These are phyloP conservation scores for Rattus norvegicus DNA, from an alignment of 2,113 vertebrate species.

Conservation along the genomic window DNA sequence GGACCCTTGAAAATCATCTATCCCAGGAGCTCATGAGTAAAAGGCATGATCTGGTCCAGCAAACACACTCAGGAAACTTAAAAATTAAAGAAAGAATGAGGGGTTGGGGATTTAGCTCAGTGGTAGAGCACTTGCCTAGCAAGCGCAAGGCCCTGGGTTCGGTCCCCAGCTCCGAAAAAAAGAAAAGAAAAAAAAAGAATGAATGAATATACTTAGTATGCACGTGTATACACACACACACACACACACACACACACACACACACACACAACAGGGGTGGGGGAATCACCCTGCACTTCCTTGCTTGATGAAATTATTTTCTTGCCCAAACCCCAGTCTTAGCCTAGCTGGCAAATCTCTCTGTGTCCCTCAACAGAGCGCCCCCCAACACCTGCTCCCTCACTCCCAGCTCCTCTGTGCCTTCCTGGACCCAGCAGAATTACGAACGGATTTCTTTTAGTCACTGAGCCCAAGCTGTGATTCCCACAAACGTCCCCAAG, in stretches of 20 bases:
- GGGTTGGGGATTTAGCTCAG: too few species aligned
- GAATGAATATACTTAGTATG: background rate
- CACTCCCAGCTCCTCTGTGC: background rate
- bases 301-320: background rate
- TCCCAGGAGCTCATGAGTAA: background rate
- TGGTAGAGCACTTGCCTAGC: too few species aligned
- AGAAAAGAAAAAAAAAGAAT: too few species aligned
- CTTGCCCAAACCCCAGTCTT: rapidly evolving
- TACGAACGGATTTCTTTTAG: constrained; percentile 79
- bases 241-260: background rate
- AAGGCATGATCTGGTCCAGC: background rate
- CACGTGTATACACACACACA: background rate
- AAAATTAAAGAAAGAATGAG: background rate
- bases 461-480: constrained; percentile 63
- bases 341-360: background rate
- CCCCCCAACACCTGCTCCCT: background rate
- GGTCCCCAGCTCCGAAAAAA: too few species aligned
- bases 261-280: background rate
- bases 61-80: background rate
- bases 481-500: constrained; percentile 77
- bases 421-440: constrained; percentile 65
- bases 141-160: too few species aligned
- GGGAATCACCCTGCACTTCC: background rate
- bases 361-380: background rate
- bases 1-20: background rate